Evolutionary conservation across 1,140 invertebrate species (phyloP).

Genomic region (Leptinotarsa defecta): DNA sequence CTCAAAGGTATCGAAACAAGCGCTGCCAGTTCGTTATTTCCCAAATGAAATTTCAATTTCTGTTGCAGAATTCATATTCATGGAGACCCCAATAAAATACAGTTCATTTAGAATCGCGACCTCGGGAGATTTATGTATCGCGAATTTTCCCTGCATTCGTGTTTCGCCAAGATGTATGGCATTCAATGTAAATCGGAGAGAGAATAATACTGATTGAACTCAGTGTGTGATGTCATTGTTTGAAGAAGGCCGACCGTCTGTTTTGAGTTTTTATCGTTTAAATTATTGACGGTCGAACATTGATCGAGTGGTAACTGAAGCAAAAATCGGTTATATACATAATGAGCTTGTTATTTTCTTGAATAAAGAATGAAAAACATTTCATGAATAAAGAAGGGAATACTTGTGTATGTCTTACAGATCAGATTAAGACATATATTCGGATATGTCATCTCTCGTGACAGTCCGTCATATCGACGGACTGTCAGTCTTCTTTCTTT

Average conservation of each 20-base stretch:
- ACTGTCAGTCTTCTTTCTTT: no score
- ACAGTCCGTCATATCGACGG: no score
- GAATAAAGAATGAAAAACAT: no score
- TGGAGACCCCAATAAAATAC: conserved; percentile 24
- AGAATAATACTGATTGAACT: conserved; percentile 47
- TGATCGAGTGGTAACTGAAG: neutral
- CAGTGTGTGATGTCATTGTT: conserved; percentile 30
- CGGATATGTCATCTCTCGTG: no score
- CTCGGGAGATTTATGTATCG: conserved; percentile 48
- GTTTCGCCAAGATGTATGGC: conserved; percentile 48
- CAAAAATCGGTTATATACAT: neutral
- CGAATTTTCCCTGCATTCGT: conserved; percentile 48
- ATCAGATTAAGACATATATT: no score
- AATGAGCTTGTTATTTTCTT: neutral
- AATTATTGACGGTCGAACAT: conserved; percentile 20
- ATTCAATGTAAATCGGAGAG: conserved; percentile 51
- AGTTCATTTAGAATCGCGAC: conserved; percentile 38
- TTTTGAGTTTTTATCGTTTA: conserved; percentile 19
- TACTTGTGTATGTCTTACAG: neutral
- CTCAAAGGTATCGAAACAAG: conserved; percentile 9
- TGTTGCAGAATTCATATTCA: neutral
- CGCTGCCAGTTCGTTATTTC: neutral
- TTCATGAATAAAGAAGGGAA: neutral
- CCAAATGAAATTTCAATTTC: conserved; percentile 11
- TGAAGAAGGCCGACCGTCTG: conserved; percentile 1